phyloP scores from a whole-genome alignment of 2,113 vertebrate genomes.

The Hippocampus guttulatus region DNA sequence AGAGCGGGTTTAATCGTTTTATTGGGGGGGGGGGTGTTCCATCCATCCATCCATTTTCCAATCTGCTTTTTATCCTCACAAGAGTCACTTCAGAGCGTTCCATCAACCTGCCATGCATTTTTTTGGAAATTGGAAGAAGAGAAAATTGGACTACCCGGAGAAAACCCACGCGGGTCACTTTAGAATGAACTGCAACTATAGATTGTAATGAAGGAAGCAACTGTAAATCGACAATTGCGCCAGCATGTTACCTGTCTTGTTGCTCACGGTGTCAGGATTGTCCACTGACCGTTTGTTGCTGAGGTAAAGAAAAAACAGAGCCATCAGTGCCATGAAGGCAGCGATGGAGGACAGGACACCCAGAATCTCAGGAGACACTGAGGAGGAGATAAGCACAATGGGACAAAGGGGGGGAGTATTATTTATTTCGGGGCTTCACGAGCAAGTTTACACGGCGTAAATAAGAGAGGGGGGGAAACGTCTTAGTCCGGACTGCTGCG shows the following conservation, averaged over 20 bases:
- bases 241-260: conserved; percentile 74
- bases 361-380: conserved; percentile 95
- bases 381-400: conserved; percentile 49
- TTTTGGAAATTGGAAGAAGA: no score
- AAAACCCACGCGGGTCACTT: not conserved
- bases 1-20: no score
- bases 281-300: conserved; percentile 96
- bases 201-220: not conserved
- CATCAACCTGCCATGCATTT: no score
- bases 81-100: no score
- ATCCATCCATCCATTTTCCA: no score
- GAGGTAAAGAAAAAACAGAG: conserved; percentile 95
- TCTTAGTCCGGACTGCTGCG: not conserved
- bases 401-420: not conserved
- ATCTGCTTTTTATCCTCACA: no score
- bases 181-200: not conserved
- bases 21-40: no score
- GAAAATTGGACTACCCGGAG: no score
- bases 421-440: not conserved
- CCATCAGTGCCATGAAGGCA: conserved; percentile 87
- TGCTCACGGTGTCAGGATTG: conserved; percentile 79
- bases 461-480: not conserved
- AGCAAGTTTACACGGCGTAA: not conserved
- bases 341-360: conserved; percentile 91
- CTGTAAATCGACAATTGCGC: no score